Percentiles rank a stretch among this genome's conserved stretches.
These are phyloP conservation scores for Schlechtendalia chinensis DNA, from an alignment of 1,140 invertebrate species.

Conservation along the genomic window DNA sequence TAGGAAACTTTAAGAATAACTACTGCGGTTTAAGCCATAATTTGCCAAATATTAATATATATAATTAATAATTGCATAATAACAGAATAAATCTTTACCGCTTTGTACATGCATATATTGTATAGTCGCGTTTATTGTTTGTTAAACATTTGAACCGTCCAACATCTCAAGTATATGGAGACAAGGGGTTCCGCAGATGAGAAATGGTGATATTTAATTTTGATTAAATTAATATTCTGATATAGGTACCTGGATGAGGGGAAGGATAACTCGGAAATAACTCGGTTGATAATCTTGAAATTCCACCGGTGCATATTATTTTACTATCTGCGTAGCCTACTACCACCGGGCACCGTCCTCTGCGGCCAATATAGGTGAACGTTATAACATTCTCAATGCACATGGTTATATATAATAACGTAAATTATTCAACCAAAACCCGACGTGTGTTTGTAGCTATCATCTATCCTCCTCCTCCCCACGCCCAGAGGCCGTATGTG, in stretches of 20 bases:
- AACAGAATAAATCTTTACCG: not conserved
- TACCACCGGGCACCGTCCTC: not conserved
- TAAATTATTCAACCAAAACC: slow-evolving; percentile 35
- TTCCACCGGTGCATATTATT: slow-evolving; percentile 4
- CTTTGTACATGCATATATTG: not conserved
- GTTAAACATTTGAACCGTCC: not conserved
- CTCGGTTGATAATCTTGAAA: slow-evolving; percentile 18
- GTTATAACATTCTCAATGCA: slow-evolving; percentile 12
- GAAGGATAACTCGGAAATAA: slow-evolving; percentile 14
- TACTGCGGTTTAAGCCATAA: too few species aligned
- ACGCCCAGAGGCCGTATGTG: not conserved
- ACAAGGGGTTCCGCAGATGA: not conserved
- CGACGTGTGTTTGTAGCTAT: slow-evolving; percentile 14
- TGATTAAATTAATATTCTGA: not conserved
- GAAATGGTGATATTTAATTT: not conserved
- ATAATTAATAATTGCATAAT: too few species aligned
- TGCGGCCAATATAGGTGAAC: slow-evolving; percentile 19
- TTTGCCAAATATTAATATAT: too few species aligned
- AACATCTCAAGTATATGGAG: not conserved
- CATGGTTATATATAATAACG: slow-evolving; percentile 30
- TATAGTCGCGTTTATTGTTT: not conserved
- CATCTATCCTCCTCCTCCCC: not conserved
- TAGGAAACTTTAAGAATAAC: too few species aligned
- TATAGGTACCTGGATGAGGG: too few species aligned
- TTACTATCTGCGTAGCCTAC: too few species aligned